These are phyloP conservation scores for Salvator merianae DNA, from an alignment of 2,113 vertebrate species.

Conservation along the genomic window DNA sequence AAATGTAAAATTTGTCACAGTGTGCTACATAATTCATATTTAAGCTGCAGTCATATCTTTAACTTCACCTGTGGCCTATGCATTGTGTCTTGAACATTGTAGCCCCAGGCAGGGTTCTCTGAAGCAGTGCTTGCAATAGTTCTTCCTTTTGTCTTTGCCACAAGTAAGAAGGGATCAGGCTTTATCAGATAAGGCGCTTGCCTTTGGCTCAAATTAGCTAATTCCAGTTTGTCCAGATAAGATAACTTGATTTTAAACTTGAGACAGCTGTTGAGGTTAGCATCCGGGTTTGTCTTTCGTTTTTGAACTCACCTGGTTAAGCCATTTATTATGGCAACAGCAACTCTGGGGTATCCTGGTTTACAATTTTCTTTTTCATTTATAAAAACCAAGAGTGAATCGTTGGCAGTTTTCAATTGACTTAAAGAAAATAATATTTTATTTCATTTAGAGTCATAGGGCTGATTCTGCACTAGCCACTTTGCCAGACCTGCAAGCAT, in stretches of 20 bases:
- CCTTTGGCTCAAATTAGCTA: constrained; percentile 4
- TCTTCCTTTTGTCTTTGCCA: neutral
- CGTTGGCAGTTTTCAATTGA: neutral
- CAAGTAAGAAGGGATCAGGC: constrained; percentile 9
- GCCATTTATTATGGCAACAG: too few species aligned
- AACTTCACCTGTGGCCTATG: neutral
- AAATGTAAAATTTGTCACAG: neutral
- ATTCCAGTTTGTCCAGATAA: constrained; percentile 4
- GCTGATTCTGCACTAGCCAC: neutral
- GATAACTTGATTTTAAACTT: constrained; percentile 1
- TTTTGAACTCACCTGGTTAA: neutral
- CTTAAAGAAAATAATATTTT: neutral
- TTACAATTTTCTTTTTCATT: neutral
- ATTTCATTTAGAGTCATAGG: neutral
- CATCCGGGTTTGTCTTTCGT: neutral
- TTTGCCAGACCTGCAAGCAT: too few species aligned
- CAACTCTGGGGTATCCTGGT: neutral
- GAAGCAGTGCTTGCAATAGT: neutral
- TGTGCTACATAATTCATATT: neutral
- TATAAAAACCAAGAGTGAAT: neutral
- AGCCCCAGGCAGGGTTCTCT: neutral
- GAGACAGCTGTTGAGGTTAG: neutral
- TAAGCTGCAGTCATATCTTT: neutral
- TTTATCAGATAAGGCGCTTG: constrained; percentile 18
- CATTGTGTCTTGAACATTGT: neutral